Evolutionary conservation across 92 coral and sea anemone species (phyloP), one percentile per base, ranked within the genome.

Genomic region (Epizoanthus stellaris): DNA sequence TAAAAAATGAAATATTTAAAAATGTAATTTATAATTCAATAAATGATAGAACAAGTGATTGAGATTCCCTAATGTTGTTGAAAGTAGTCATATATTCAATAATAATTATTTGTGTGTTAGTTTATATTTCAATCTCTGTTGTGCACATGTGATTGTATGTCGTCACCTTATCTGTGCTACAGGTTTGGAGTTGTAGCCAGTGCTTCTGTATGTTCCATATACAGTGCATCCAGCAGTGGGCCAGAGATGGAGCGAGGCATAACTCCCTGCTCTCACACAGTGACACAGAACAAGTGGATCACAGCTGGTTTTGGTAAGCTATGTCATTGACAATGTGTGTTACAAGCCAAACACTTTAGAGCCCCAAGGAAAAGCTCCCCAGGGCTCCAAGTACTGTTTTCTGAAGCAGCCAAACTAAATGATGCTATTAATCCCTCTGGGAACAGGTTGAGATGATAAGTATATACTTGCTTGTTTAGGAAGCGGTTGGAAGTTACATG

Each of bases 161-260:
- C 3, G 56, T 47, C n/a, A 6, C 36, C 36, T 4, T 2, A 36
- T 36, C 4, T 64, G 15, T 74, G 42, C 80, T 66, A 34, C 73
- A 96, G 99, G 91, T 96, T 9, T 96, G 99, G 99, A 93, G 68
- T 73, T 96, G 99, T 67, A 85, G 85, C 58, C 98, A 90, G 85
- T 96, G 99, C 68, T 95, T 76, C 76, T 85, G 97, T 34, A 85
- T 91, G 70, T 87, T 96, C 56, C 99, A 96, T 58, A 92, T 96
- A 4, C 98, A 89, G 70, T 96, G 99, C 54, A 94, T 96, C 45
- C 99, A 96, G 74, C 89, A 92, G 68, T 94, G 99, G 99, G 94
- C 98, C 47, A 89, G 88, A 65, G 99, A 96, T 84, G 99, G 99
- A 17, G 98, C 97, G 21, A 76, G 92, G 9, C 93, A 85, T 5